Evolutionary conservation across 2,113 vertebrate genomes (phyloP).

Genomic region (Actenoides hombroni): DNA sequence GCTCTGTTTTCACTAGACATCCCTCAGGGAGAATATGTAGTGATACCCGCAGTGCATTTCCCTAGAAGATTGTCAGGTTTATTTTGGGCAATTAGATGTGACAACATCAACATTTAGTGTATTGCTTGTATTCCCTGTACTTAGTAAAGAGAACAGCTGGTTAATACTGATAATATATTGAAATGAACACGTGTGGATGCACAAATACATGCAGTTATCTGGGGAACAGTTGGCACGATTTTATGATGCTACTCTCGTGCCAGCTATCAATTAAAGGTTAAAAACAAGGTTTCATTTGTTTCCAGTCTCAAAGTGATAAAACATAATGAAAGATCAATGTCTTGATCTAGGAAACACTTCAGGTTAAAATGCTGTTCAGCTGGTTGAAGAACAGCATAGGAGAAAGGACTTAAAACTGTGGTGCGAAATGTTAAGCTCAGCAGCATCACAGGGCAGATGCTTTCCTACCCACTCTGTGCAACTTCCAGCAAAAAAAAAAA

Average conservation of each 20-base stretch:
- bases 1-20: neutral
- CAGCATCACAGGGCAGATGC: neutral
- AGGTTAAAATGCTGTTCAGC: neutral
- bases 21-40: neutral
- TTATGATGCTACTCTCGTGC: neutral
- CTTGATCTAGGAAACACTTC: neutral
- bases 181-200: neutral
- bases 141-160: constrained; percentile 24
- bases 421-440: accelerated
- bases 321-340: neutral
- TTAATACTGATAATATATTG: constrained; percentile 33
- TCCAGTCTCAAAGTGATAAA: neutral
- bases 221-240: neutral
- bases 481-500: neutral
- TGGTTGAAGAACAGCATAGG: neutral
- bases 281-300: neutral
- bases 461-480: neutral
- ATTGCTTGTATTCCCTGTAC: constrained; percentile 5
- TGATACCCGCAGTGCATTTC: neutral
- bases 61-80: neutral
- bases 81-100: constrained; percentile 24
- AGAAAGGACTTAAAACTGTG: neutral
- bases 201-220: neutral
- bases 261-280: neutral
- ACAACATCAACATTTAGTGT: neutral